Evolutionary conservation across 37 sponge, comb jelly and placozoan genomes (phyloP), one percentile per base, ranked within the genome.

Genomic region (Mnemiopsis leidyi): DNA sequence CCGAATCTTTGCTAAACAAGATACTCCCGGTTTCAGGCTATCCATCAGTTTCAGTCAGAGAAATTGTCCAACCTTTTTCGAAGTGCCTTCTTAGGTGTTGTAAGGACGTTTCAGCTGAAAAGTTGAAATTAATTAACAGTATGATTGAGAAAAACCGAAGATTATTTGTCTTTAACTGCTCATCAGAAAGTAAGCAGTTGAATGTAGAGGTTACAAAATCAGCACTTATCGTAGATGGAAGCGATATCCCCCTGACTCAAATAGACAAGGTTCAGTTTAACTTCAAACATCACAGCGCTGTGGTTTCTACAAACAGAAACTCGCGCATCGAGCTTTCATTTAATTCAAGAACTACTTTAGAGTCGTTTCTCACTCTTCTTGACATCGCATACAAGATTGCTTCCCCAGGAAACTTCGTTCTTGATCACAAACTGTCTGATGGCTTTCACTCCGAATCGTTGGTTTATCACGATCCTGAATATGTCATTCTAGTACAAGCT

Each of bases 341-440:
- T 18, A 21, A 0, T 0, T 40, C 40, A 23, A 85, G 90, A 29
- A 23, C 40, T 2, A 38, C 23, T 9, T 2, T 40, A 37, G 90
- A 85, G 23, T 40, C 90, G 0, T 85, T 85, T 26, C 90, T 85
- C 29, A 85, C 90, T 28, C 25, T 85, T 28, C 40, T 85, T 1
- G 90, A 85, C 61, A 85, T 85, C 3, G 90, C 90, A n/a, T 85
- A 85, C 61, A 85, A 85, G 48, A 39, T 21, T 25, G 9, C 90
- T 13, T 40, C 24, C 25, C 90, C 90, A 32, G 90, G 90, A 3
- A 37, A 85, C 48, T 61, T 28, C 26, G 25, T 85, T 23, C 40
- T 85, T 0, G 90, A 85, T 85, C 90, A 85, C 48, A 85, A 85
- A 85, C 29, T 85, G 9, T 23, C 61, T 23, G 90, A 85, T 29